Evolutionary conservation across 2,888 invertebrate genomes (phyloP).

Genomic region (Calameuta idolon): DNA sequence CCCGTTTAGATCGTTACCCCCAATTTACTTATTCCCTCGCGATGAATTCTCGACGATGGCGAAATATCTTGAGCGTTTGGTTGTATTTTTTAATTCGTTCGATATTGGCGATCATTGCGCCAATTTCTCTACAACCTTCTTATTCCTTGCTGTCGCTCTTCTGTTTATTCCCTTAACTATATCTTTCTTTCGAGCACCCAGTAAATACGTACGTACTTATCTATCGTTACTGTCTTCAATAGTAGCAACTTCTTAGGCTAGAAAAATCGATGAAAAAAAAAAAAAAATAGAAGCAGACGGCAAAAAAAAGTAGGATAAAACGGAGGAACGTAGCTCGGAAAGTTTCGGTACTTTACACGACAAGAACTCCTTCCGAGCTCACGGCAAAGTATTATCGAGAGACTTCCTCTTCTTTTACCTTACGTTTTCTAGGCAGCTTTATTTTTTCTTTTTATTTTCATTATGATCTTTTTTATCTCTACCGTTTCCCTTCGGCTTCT

Average conservation of each 20-base stretch:
- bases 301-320: neutral
- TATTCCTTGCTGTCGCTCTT: neutral
- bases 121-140: neutral
- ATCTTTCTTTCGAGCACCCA: neutral
- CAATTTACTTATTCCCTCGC: neutral
- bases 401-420: neutral
- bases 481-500: constrained; percentile 5
- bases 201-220: neutral
- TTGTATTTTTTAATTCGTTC: neutral
- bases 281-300: neutral
- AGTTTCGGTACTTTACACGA: neutral
- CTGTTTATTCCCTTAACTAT: neutral
- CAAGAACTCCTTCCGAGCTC: neutral
- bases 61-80: neutral
- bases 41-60: neutral
- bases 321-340: neutral
- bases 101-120: neutral
- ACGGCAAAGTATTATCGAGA: neutral
- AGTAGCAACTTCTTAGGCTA: neutral
- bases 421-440: neutral
- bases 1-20: neutral
- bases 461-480: constrained; percentile 4
- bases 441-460: neutral
- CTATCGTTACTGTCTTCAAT: neutral
- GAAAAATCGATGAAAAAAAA: neutral